phyloP scores from a whole-genome alignment of 2,888 invertebrate genomes.

The Pachliopta kotzebuea region DNA sequence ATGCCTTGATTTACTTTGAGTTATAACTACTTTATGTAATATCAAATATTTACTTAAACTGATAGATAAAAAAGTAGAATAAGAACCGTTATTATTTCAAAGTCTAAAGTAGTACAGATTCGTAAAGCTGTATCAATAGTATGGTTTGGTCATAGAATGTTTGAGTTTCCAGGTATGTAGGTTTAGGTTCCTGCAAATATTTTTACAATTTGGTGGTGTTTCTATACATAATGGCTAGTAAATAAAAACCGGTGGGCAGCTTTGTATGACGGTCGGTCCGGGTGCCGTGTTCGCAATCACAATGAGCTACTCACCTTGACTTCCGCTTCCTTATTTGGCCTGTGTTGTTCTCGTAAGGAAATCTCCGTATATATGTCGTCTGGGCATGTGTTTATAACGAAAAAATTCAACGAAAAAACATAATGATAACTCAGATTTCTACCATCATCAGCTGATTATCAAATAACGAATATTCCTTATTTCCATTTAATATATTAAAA shows the following conservation, averaged over 20 bases:
- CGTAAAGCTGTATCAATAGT: no score
- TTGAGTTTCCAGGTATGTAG: no score
- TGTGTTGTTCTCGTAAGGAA: slow-evolving; percentile 20
- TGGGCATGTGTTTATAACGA: not conserved
- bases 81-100: no score
- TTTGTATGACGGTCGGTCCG: slow-evolving; percentile 36
- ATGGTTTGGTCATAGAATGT: no score
- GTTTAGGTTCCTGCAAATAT: not conserved
- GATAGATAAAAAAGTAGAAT: no score
- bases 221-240: slow-evolving; percentile 11
- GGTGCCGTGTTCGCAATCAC: slow-evolving; percentile 40
- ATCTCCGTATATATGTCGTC: slow-evolving; percentile 7
- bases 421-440: no score
- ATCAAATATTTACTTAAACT: no score
- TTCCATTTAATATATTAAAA: no score
- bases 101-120: no score
- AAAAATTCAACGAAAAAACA: not conserved
- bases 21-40: not conserved
- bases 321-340: slow-evolving; percentile 47
- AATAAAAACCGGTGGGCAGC: slow-evolving; percentile 18
- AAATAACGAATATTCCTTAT: no score
- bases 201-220: slow-evolving; percentile 25
- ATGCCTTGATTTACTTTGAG: not conserved
- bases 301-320: slow-evolving; percentile 35
- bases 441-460: no score